These are phyloP conservation scores for Dinomys branickii DNA, from an alignment of 2,113 vertebrate genomes.

Conservation along the genomic window DNA sequence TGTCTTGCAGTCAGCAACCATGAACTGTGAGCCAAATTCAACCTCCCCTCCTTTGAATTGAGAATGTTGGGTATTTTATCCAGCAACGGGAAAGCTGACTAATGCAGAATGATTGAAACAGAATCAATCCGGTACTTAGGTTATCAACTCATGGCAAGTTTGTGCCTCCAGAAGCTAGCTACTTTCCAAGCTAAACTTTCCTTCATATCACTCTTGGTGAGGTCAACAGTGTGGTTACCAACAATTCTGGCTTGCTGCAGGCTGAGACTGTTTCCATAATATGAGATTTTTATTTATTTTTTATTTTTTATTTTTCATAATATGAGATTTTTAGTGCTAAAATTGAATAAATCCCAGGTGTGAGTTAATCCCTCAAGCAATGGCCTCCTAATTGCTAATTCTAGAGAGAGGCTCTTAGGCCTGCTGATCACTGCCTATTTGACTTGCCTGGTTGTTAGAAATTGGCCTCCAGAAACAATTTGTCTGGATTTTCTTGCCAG, in stretches of 20 bases:
- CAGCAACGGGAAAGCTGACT: neutral
- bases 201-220: conserved; percentile 4
- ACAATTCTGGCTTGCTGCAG: neutral
- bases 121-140: neutral
- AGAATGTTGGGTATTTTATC: neutral
- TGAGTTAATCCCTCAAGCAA: neutral
- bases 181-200: neutral
- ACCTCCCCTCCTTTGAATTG: neutral
- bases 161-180: neutral
- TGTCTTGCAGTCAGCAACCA: neutral
- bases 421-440: neutral
- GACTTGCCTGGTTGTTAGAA: neutral
- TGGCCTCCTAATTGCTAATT: neutral
- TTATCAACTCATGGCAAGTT: neutral
- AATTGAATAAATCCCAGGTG: neutral
- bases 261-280: neutral
- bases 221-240: neutral
- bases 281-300: neutral
- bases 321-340: neutral
- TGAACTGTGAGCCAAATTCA: neutral
- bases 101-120: neutral
- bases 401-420: neutral
- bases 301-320: too few species aligned
- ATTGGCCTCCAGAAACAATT: neutral
- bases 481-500: neutral